A percentile compares a stretch with the other conserved stretches of the same genome.
Conservation (phyloP, 1,140 invertebrate species). For the Aphelenchoides fujianensis region DNA sequence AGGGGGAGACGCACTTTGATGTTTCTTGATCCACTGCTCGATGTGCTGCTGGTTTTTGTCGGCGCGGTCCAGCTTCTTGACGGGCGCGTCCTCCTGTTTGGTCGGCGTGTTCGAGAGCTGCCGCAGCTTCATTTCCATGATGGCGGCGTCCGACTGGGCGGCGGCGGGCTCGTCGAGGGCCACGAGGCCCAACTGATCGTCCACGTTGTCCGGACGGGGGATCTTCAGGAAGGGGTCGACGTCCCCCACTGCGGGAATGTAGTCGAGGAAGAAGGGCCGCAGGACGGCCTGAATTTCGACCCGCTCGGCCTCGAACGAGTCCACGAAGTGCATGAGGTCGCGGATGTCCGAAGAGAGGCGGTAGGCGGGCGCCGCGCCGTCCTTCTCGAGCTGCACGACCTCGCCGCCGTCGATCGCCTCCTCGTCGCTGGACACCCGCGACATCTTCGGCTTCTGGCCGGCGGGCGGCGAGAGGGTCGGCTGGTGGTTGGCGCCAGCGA, state of each 20-base stretch:
- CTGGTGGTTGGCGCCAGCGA: not conserved
- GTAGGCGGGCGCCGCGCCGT: not conserved
- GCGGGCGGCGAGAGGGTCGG: not conserved
- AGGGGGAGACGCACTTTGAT: slow-evolving; percentile 70
- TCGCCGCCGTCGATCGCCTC: slow-evolving; percentile 4
- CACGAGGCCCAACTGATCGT: slow-evolving; percentile 75
- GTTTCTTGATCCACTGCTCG: slow-evolving; percentile 87
- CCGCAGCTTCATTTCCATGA: slow-evolving; percentile 84
- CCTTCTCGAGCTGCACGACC: not conserved
- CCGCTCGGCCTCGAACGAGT: slow-evolving; percentile 33
- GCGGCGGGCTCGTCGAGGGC: slow-evolving; percentile 90
- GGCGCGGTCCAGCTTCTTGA: slow-evolving; percentile 79
- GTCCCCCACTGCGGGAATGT: slow-evolving; percentile 93
- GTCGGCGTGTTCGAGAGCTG: slow-evolving; percentile 73
- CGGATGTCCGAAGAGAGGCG: slow-evolving; percentile 39
- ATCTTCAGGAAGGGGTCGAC: slow-evolving; percentile 94
- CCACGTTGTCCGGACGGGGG: slow-evolving; percentile 57
- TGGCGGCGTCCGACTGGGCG: slow-evolving; percentile 87
- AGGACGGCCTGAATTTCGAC: slow-evolving; percentile 64
- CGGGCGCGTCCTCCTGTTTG: slow-evolving; percentile 68
- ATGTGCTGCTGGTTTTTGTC: slow-evolving; percentile 82
- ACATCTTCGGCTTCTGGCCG: not conserved
- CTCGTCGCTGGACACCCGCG: not conserved
- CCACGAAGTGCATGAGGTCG: slow-evolving; percentile 37
- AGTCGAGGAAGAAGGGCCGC: slow-evolving; percentile 91